These are phyloP conservation scores for Oeneis ivallda DNA, from an alignment of 2,888 invertebrate genomes.

Conservation along the genomic window DNA sequence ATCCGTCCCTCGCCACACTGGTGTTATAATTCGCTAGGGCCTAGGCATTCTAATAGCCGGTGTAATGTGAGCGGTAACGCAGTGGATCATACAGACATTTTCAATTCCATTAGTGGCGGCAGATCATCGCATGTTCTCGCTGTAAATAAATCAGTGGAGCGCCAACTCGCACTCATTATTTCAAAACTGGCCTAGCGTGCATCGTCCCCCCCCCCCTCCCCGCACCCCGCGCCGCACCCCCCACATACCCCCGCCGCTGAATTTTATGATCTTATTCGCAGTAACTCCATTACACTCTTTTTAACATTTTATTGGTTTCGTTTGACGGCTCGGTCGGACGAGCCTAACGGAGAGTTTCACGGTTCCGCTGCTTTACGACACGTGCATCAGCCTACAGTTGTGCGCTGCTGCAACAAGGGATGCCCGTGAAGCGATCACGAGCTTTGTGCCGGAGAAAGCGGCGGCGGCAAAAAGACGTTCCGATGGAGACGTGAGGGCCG, in stretches of 20 bases:
- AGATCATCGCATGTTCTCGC: neutral
- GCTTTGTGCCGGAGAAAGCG: conserved; percentile 62
- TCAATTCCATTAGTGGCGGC: neutral
- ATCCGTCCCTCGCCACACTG: neutral
- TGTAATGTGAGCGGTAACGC: neutral
- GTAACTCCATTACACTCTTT: neutral
- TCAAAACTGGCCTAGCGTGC: neutral
- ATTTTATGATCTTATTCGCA: conserved; percentile 5
- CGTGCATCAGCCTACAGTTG: conserved; percentile 10
- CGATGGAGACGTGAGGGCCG: conserved; percentile 45
- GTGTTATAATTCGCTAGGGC: neutral
- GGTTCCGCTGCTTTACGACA: conserved; percentile 20
- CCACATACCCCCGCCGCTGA: neutral
- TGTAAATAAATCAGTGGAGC: conserved; percentile 3
- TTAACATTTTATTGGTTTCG: neutral
- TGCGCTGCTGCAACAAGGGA: conserved; percentile 41
- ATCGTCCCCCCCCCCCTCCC: neutral
- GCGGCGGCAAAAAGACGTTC: conserved; percentile 48
- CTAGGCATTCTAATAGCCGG: neutral
- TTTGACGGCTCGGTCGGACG: neutral
- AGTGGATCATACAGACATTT: neutral
- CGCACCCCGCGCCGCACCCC: neutral
- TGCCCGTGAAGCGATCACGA: conserved; percentile 49
- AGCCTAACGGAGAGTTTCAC: conserved; percentile 29
- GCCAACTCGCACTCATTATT: neutral